phyloP scores from a whole-genome alignment of 2,888 invertebrate species.

The Rutpela maculata region DNA sequence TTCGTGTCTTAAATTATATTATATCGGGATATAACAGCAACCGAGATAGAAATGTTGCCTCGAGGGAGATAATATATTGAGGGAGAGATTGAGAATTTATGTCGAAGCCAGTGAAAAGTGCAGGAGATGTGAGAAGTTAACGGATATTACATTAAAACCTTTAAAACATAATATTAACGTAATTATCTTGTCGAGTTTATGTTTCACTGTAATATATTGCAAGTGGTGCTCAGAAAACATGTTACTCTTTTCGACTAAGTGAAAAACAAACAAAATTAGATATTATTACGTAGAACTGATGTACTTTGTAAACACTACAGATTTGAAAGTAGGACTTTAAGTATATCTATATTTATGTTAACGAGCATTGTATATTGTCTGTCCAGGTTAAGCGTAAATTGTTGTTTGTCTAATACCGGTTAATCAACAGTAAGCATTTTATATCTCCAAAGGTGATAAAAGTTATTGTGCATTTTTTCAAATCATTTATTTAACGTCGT shows the following conservation, averaged over 20 bases:
- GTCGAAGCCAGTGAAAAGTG: constrained; percentile 31
- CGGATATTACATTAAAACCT: constrained; percentile 29
- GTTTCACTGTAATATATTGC: neutral
- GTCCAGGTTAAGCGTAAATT: neutral
- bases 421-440: too few species aligned
- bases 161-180: constrained; percentile 27
- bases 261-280: neutral
- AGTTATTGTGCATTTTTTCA: too few species aligned
- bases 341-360: neutral
- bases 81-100: constrained; percentile 37
- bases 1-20: constrained; percentile 36
- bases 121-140: constrained; percentile 35
- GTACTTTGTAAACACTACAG: neutral
- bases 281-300: neutral
- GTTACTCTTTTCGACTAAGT: neutral
- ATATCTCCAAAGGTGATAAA: too few species aligned
- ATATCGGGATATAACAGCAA: constrained; percentile 29
- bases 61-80: constrained; percentile 36
- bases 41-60: constrained; percentile 38
- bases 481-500: too few species aligned
- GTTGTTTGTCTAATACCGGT: neutral
- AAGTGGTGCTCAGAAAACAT: neutral
- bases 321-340: neutral
- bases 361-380: neutral
- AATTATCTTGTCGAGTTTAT: constrained; percentile 12